Conservation (phyloP, 2,113 vertebrate genomes). For the Gopherus evgoodei region DNA sequence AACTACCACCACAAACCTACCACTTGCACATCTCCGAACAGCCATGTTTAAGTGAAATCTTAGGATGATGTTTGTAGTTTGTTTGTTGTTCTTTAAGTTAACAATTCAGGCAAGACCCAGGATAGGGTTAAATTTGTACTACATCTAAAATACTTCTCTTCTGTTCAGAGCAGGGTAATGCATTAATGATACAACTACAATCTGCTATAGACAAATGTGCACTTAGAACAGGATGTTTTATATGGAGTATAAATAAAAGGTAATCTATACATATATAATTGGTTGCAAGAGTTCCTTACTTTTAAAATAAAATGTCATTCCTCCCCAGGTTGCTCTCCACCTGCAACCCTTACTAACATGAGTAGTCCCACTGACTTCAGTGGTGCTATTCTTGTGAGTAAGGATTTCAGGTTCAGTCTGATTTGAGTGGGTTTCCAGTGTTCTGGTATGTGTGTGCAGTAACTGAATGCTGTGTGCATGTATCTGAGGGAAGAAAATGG, state of each 20-base stretch:
- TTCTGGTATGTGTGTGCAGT: rapidly evolving
- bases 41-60: not conserved
- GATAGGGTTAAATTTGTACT: constrained; percentile 46
- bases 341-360: not conserved
- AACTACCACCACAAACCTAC: not conserved
- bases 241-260: not conserved
- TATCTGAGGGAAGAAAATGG: constrained; percentile 13
- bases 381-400: not conserved
- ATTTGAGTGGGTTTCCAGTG: not conserved
- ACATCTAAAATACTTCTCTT: constrained; percentile 62
- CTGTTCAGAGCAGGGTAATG: constrained; percentile 32
- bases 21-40: rapidly evolving
- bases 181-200: constrained; percentile 25
- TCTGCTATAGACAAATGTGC: constrained; percentile 23
- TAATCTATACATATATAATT: not conserved
- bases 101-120: not conserved
- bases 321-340: not conserved
- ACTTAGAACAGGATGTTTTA: not conserved
- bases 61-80: not conserved
- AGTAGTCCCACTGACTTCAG: not conserved
- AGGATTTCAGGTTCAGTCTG: not conserved
- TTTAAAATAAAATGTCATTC: not conserved
- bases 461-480: not conserved
- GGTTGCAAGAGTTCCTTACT: not conserved
- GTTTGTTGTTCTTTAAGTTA: not conserved